These are phyloP conservation scores for Andricus curvator DNA, from an alignment of 2,888 invertebrate species.

Conservation along the genomic window DNA sequence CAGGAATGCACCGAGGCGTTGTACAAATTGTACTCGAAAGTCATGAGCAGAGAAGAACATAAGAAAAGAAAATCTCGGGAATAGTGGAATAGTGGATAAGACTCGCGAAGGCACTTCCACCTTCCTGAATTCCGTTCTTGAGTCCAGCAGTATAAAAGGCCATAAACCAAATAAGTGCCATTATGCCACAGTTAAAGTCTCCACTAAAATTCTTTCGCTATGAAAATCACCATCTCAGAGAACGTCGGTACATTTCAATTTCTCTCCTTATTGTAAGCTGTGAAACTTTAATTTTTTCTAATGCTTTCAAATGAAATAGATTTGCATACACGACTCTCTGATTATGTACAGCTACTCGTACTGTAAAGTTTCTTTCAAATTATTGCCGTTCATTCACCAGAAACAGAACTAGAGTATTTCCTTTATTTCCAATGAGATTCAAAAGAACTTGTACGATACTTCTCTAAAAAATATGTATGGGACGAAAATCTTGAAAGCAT, in stretches of 20 bases:
- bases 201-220: background rate
- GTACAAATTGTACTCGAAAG: background rate
- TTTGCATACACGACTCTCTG: slow-evolving; percentile 1
- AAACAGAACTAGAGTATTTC: background rate
- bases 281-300: slow-evolving; percentile 17
- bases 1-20: background rate
- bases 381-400: background rate
- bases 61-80: background rate
- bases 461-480: too few relatives aligned
- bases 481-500: too few relatives aligned
- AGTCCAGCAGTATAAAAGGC: background rate
- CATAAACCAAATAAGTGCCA: slow-evolving; percentile 24
- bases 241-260: slow-evolving; percentile 6
- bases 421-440: background rate
- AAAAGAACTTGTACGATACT: background rate
- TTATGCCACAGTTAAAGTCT: slow-evolving; percentile 14
- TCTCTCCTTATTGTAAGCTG: slow-evolving; percentile 7
- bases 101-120: background rate
- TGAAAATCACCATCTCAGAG: background rate
- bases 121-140: background rate
- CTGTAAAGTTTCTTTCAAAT: slow-evolving; percentile 12
- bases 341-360: slow-evolving; percentile 31
- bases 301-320: slow-evolving; percentile 15
- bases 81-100: background rate
- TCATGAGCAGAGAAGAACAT: background rate